A percentile compares a stretch with the other conserved stretches of the same genome.
phyloP scores from a whole-genome alignment of 2,797 vertebrate species.

The Pangasius larnaudii region DNA sequence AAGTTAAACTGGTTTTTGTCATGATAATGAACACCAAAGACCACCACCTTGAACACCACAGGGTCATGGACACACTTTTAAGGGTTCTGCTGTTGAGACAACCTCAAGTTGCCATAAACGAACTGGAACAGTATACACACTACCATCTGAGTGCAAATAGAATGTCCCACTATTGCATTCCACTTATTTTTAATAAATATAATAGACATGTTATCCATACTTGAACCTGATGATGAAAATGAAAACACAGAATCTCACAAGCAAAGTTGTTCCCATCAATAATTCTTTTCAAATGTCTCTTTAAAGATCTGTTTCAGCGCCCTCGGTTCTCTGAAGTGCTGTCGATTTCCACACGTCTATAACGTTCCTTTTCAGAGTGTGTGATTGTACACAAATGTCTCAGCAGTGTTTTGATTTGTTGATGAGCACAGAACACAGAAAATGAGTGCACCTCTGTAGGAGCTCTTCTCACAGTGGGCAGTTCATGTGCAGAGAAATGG shows the following conservation, averaged over 20 bases:
- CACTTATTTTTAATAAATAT: neutral
- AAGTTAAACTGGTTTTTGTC: neutral
- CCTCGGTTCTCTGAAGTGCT: neutral
- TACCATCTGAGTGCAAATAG: neutral
- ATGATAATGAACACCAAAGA: neutral
- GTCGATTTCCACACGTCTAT: neutral
- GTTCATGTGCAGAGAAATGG: neutral
- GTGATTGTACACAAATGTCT: neutral
- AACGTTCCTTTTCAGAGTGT: neutral
- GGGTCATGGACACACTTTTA: neutral
- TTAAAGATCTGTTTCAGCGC: neutral
- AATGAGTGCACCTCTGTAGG: neutral
- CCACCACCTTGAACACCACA: neutral
- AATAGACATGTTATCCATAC: neutral
- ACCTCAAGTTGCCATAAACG: neutral
- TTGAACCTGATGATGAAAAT: neutral
- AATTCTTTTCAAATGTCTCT: neutral
- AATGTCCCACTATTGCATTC: neutral
- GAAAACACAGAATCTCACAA: neutral
- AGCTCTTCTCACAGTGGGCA: neutral
- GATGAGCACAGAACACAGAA: neutral
- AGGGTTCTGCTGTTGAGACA: neutral
- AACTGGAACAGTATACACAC: neutral
- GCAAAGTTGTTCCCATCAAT: neutral
- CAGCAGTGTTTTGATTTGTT: neutral